These are phyloP conservation scores for Neelides sp. DNA, from an alignment of 1,140 invertebrate genomes.

Conservation along the genomic window DNA sequence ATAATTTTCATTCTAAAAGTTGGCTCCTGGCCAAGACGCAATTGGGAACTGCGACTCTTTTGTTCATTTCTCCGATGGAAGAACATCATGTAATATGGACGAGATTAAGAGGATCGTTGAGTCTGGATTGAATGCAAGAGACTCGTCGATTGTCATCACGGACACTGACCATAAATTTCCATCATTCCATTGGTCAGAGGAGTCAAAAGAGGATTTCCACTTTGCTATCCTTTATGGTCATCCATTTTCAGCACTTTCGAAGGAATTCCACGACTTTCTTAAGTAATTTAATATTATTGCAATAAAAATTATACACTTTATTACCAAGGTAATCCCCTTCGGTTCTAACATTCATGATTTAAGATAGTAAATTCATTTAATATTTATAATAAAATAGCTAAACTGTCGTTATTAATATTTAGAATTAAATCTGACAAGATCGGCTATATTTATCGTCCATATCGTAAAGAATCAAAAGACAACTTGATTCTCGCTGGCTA, in stretches of 20 bases:
- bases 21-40: neutral
- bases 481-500: constrained; percentile 80
- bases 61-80: constrained; percentile 15
- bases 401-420: no score
- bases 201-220: neutral
- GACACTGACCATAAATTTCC: constrained; percentile 29
- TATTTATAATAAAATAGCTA: no score
- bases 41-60: constrained; percentile 14
- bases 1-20: neutral
- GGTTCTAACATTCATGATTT: no score
- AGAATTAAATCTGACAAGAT: constrained; percentile 13
- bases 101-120: constrained; percentile 13
- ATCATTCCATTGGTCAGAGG: constrained; percentile 21
- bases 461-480: constrained; percentile 33
- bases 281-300: constrained; percentile 17
- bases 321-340: no score
- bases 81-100: constrained; percentile 11
- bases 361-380: no score
- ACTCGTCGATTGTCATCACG: neutral
- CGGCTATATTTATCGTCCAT: constrained; percentile 24
- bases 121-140: neutral
- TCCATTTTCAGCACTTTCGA: constrained; percentile 7
- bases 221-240: constrained; percentile 23
- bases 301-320: no score
- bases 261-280: constrained; percentile 22